Percentiles rank a stretch among this genome's conserved stretches.
These are phyloP conservation scores for Mythimna lalbum DNA, from an alignment of 2,888 invertebrate species.

Conservation along the genomic window DNA sequence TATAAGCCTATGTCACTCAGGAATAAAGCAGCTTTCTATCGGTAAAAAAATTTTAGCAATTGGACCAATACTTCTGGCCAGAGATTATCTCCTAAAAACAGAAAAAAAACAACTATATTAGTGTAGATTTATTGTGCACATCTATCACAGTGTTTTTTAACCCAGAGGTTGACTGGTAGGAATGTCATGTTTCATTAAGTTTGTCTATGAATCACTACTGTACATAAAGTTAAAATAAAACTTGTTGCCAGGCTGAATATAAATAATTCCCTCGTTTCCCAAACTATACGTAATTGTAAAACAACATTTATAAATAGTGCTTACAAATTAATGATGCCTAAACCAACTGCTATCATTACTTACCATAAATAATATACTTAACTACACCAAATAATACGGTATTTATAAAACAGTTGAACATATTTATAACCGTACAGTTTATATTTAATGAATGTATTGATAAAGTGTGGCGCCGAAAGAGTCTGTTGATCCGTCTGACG, in stretches of 20 bases:
- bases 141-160: too few relatives aligned
- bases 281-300: background rate
- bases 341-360: background rate
- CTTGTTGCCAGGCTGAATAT: slow-evolving; percentile 16
- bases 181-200: too few relatives aligned
- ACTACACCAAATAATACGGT: background rate
- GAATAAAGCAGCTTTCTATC: too few relatives aligned
- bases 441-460: slow-evolving; percentile 27
- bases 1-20: too few relatives aligned
- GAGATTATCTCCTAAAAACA: too few relatives aligned
- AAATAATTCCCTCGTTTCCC: background rate
- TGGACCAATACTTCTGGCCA: too few relatives aligned
- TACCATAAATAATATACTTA: background rate
- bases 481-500: slow-evolving; percentile 42
- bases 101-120: too few relatives aligned
- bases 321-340: background rate
- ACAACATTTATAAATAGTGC: background rate
- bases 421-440: slow-evolving; percentile 11
- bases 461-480: slow-evolving; percentile 34
- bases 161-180: too few relatives aligned
- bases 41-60: too few relatives aligned
- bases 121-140: too few relatives aligned
- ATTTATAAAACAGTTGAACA: slow-evolving; percentile 20
- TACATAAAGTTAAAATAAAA: background rate
- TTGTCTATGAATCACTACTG: too few relatives aligned